Evolutionary conservation across 1,140 invertebrate species (phyloP).

Genomic region (Bemisia tabaci): DNA sequence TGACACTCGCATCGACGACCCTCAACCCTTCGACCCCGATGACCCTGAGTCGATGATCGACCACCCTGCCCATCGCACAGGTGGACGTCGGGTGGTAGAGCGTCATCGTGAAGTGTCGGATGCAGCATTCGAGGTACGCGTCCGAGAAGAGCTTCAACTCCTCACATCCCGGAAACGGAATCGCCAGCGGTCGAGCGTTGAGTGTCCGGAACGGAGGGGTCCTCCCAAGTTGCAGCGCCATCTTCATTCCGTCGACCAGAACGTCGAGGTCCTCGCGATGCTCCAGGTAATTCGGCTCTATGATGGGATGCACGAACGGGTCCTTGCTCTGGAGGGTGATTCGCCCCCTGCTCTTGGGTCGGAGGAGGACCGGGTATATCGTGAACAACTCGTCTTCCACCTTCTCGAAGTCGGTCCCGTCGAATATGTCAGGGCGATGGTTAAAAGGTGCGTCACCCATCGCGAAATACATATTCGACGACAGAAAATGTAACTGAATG

Average conservation of each 20-base stretch:
- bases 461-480: slow-evolving; percentile 43
- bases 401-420: too few relatives aligned
- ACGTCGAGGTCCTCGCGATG: slow-evolving; percentile 29
- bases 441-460: too few relatives aligned
- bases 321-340: slow-evolving; percentile 29
- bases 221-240: too few relatives aligned
- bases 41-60: background rate
- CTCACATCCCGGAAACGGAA: slow-evolving; percentile 7
- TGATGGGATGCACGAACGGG: slow-evolving; percentile 35
- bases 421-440: too few relatives aligned
- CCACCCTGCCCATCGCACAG: slow-evolving; percentile 3
- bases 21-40: slow-evolving; percentile 7
- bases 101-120: slow-evolving; percentile 4
- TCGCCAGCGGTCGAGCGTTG: slow-evolving; percentile 28
- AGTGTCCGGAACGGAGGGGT: slow-evolving; percentile 23
- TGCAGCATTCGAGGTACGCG: slow-evolving; percentile 6
- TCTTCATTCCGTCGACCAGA: slow-evolving; percentile 30
- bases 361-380: slow-evolving; percentile 58
- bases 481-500: slow-evolving; percentile 50
- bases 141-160: background rate
- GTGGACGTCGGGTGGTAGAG: slow-evolving; percentile 3
- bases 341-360: slow-evolving; percentile 30
- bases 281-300: slow-evolving; percentile 35
- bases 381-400: slow-evolving; percentile 53
- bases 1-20: too few relatives aligned